These are phyloP conservation scores for Endomychus coccineus DNA, from an alignment of 2,888 invertebrate genomes.

Conservation along the genomic window DNA sequence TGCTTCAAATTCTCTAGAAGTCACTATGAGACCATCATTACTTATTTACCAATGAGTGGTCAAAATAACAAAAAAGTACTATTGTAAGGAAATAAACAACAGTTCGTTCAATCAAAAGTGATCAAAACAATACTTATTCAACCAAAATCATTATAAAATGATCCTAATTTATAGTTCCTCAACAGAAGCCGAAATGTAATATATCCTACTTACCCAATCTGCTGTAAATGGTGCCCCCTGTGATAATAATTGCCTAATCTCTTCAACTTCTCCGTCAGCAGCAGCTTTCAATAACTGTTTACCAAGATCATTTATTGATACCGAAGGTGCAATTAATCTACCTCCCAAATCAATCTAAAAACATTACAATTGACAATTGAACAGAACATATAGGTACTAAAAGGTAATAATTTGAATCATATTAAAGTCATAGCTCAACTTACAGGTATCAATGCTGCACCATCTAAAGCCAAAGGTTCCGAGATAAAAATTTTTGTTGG, in stretches of 20 bases:
- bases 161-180: no score
- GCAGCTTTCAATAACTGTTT: slow-evolving; percentile 75
- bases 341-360: slow-evolving; percentile 32
- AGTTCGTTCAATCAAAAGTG: no score
- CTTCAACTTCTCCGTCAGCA: slow-evolving; percentile 67
- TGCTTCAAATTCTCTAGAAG: slow-evolving; percentile 1
- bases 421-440: no score
- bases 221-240: slow-evolving; percentile 88
- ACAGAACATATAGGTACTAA: no score
- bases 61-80: no score
- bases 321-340: slow-evolving; percentile 17
- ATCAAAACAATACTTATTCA: no score
- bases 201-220: slow-evolving; percentile 80
- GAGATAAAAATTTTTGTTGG: background rate
- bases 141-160: no score
- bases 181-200: no score
- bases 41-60: no score
- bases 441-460: background rate
- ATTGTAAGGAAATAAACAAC: background rate
- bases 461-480: background rate
- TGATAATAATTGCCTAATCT: slow-evolving; percentile 69
- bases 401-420: no score
- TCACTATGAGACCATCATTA: no score
- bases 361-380: slow-evolving; percentile 16
- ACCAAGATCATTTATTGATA: slow-evolving; percentile 63